Percentiles rank a stretch among this genome's conserved stretches.
These are phyloP conservation scores for Tychaedon coryphoeus DNA, from an alignment of 2,113 vertebrate genomes.

Conservation along the genomic window DNA sequence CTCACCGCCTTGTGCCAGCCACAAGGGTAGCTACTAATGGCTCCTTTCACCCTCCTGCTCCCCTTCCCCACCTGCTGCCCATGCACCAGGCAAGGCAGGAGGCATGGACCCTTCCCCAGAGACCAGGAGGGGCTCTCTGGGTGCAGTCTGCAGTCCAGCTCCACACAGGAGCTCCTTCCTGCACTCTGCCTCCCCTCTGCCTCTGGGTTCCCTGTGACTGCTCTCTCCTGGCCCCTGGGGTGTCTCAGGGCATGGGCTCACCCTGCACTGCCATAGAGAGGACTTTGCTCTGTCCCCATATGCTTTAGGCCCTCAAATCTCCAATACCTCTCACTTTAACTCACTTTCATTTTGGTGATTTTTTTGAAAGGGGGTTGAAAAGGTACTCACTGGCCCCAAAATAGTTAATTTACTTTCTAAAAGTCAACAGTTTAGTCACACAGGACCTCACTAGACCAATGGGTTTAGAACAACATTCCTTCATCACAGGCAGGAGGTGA, in stretches of 20 bases:
- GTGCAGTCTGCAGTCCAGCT: not conserved
- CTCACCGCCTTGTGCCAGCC: not conserved
- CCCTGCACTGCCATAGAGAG: rapidly evolving
- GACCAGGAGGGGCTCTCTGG: not conserved
- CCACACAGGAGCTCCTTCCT: not conserved
- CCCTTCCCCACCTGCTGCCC: not conserved
- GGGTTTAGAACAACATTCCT: not conserved
- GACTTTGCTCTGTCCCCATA: not conserved
- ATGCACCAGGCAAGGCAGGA: rapidly evolving
- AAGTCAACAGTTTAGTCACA: not conserved
- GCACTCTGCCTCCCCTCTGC: not conserved
- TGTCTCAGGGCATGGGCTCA: rapidly evolving
- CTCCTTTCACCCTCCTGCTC: not conserved
- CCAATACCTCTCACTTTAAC: not conserved
- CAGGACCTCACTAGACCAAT: not conserved
- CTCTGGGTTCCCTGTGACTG: rapidly evolving
- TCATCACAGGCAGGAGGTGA: not conserved
- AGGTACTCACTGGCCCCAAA: not conserved
- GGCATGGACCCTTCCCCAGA: not conserved
- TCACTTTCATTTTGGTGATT: not conserved
- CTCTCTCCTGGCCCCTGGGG: not conserved
- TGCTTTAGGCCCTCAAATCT: not conserved
- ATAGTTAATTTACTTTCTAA: not conserved
- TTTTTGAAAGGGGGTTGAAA: not conserved
- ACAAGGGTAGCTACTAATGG: not conserved